A percentile compares a stretch with the other conserved stretches of the same genome.
Conservation (phyloP, 2,113 vertebrate genomes). For the Regulus satrapa region DNA sequence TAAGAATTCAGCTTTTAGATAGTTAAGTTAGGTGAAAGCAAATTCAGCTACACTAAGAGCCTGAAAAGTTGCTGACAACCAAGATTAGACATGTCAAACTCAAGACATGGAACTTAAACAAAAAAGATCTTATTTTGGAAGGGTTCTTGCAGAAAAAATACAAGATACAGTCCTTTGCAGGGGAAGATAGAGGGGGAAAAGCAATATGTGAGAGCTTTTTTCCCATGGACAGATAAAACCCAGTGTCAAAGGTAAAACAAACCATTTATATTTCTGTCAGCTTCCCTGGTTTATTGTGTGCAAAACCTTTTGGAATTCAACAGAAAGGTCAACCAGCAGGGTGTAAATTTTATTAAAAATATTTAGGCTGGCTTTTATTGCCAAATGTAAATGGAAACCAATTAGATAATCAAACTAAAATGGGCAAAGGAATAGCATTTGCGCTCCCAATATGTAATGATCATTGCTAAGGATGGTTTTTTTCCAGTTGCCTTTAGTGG, state of each 20-base stretch:
- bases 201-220: not conserved
- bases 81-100: not conserved
- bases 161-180: not conserved
- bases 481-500: not conserved
- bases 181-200: not conserved
- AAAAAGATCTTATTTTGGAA: not conserved
- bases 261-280: not conserved
- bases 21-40: not conserved
- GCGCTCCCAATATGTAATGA: not conserved
- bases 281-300: not conserved
- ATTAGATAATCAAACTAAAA: not conserved
- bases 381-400: slow-evolving; percentile 23
- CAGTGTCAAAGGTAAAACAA: not conserved
- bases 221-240: not conserved
- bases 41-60: not conserved
- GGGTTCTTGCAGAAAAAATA: not conserved
- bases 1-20: not conserved
- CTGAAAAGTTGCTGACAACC: not conserved
- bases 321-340: not conserved
- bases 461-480: not conserved
- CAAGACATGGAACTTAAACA: not conserved
- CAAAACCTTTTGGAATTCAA: not conserved
- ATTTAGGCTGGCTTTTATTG: slow-evolving; percentile 25
- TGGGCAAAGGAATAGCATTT: not conserved
- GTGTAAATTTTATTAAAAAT: not conserved